Evolutionary conservation across 2,797 vertebrate species (phyloP), one percentile per base, ranked within the genome.

Genomic region (Nannoperca australis): DNA sequence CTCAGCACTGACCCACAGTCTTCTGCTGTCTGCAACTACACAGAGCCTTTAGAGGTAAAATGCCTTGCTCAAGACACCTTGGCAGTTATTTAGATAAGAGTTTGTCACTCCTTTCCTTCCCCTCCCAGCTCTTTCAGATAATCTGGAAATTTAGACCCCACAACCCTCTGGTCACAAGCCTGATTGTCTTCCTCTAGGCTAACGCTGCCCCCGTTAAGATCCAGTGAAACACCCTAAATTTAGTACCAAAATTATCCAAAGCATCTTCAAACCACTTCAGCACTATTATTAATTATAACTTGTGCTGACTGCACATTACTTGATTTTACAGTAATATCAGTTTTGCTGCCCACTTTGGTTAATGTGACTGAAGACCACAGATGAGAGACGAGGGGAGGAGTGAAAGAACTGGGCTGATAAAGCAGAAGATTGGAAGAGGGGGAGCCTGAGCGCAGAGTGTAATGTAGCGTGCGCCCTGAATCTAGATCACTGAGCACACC

Each of bases 401-500:
- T 51, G 42, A 66, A 63, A 73, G 62, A 63, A 58, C 11, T 64
- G 78, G 61, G 66, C 34, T 81, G 55, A 86, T 82, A 83, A 78
- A 68, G 71, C 65, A 55, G 61, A 84, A 58, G 79, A 81, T 49
- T 70, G 82, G 79, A 80, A 62, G 79, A 72, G 61, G 73, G 65
- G 79, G 73, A 73, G 87, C 18, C 68, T 60, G 73, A 84, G 83
- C 20, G 10, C 27, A 42, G 82, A 73, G 90, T 85, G 76, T 88
- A 93, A 92, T 91, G 92, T 88, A 87, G 86, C 92, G 65, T 93
- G 85, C 73, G 63, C 11, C 59, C 75, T 85, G 85, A 92, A 93
- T 92, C 92, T 91, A 89, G 93, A 92, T 93, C 93, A 94, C 89
- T 93, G 92, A 89, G 84, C 93, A 94, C 89, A 89, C 83, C 65